Base-by-base conservation (phyloP, 2,888 invertebrate genomes). In the Drosophila kuntzei region DNA sequence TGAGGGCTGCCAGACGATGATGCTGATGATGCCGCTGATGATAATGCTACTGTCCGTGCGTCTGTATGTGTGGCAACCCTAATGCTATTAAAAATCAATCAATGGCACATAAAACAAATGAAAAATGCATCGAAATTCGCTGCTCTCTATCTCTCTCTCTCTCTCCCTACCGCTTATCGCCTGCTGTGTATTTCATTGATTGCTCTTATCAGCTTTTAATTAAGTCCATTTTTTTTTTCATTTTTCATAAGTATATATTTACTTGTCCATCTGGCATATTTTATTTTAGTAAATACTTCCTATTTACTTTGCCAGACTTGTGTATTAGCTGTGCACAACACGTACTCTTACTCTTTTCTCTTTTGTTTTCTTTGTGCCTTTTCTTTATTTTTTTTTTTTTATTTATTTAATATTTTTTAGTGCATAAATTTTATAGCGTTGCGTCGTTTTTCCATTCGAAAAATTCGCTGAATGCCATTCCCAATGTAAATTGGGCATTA, bases 11-110 rank as follows among this genome's bases (percentile, higher is more conserved):
- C 74, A 70, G 80, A 68, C 82, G 69, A 59, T 70, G 60, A 66
- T 77, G 60, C 41, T 65, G 41, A 65, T 62, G 61, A 55, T 70
- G 79, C 65, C 53, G 53, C 79, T 53, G 58, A 53, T 68, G 59
- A 61, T 69, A 57, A 39, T 64, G 54, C 54, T 32, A n/a, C 50
- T 55, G 22, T 36, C 16, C 57, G 39, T 55, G 11, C 49, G 29
- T 50, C 14, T 16, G 27, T 55, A 34, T 53, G 50, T 41, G 44
- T 59, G 44, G 47, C 43, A n/a, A 50, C 64, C 57, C 75, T 81
- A 81, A 84, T 84, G 89, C 81, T 87, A 89, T 83, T 89, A 83
- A 83, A 83, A 83, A 89, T 83, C 83, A 83, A 83, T 83, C 83
- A 83, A 83, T 83, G 66, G 80, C 89, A 66, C 61, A 86, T 83